phyloP scores from a whole-genome alignment of 2,888 invertebrate species.

The Hirtodrosophila duncani region DNA sequence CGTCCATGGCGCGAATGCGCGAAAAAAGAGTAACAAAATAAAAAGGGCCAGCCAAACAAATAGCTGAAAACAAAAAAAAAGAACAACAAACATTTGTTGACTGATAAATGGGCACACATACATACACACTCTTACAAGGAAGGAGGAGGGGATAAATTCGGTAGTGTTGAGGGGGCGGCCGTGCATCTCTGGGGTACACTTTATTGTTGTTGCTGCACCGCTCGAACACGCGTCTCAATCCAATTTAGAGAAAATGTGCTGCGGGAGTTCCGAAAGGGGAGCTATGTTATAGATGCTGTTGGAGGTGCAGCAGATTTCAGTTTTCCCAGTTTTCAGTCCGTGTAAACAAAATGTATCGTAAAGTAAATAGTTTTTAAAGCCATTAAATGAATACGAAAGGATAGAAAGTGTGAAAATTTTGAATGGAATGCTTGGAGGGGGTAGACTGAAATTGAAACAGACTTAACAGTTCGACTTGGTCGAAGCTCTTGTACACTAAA shows the following conservation, averaged over 20 bases:
- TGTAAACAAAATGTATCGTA: constrained; percentile 70
- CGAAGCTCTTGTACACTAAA: too few relatives aligned
- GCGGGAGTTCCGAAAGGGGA: constrained; percentile 18
- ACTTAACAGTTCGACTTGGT: too few relatives aligned
- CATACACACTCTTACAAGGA: constrained; percentile 25
- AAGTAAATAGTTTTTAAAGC: constrained; percentile 65
- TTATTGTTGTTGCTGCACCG: constrained; percentile 29
- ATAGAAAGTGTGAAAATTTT: constrained; percentile 26
- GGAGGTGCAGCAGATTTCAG: constrained; percentile 33
- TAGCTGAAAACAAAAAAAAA: constrained; percentile 27
- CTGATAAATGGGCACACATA: constrained; percentile 58
- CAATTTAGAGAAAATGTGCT: constrained; percentile 57
- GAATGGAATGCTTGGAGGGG: neutral
- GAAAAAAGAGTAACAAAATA: constrained; percentile 57
- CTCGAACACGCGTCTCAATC: constrained; percentile 47
- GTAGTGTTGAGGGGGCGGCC: constrained; percentile 1
- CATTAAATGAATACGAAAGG: constrained; percentile 38
- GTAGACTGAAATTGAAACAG: neutral
- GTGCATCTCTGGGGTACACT: constrained; percentile 25
- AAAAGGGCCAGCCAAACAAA: constrained; percentile 37
- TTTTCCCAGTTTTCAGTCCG: too few relatives aligned
- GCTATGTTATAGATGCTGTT: too few relatives aligned
- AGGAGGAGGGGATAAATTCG: constrained; percentile 7
- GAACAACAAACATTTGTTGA: constrained; percentile 34
- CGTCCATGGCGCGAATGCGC: constrained; percentile 42